A percentile compares a stretch with the other conserved stretches of the same genome.
Evolutionary conservation across 2,113 vertebrate genomes (phyloP).

Genomic region (Brachypodius melanocephalos): DNA sequence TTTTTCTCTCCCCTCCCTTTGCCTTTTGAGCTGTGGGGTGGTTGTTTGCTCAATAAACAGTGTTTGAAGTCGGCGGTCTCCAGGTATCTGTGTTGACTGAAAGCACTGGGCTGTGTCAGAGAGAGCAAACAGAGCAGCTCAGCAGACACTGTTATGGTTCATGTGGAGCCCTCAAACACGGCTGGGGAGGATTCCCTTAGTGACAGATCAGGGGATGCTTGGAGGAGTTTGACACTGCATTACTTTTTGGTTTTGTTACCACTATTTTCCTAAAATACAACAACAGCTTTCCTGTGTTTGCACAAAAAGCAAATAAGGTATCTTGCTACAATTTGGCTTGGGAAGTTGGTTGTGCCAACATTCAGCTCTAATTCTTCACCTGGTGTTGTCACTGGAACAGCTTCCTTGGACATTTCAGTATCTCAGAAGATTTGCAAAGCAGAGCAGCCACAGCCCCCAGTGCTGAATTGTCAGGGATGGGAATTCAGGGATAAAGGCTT

Average conservation of each 20-base stretch:
- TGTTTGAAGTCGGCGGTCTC: constrained; percentile 3
- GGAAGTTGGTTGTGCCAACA: not conserved
- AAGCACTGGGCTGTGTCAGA: constrained; percentile 49
- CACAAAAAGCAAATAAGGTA: not conserved
- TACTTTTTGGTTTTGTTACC: not conserved
- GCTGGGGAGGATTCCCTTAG: constrained; percentile 38
- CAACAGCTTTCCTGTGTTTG: not conserved
- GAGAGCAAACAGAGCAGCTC: constrained; percentile 53
- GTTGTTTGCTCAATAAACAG: constrained; percentile 44
- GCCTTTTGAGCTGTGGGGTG: not conserved
- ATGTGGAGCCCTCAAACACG: not conserved
- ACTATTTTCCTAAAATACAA: not conserved
- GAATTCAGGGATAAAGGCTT: not conserved
- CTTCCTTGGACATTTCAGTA: not conserved
- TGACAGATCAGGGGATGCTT: not conserved
- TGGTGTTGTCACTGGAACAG: not conserved
- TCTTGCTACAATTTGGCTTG: not conserved
- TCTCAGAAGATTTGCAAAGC: not conserved
- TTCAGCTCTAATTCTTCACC: not conserved
- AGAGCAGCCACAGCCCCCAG: not conserved
- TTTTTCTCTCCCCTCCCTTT: not conserved
- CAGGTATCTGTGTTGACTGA: constrained; percentile 60
- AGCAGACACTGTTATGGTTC: constrained; percentile 28
- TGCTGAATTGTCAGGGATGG: not conserved
- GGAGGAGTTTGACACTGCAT: not conserved